A percentile compares a stretch with the other conserved stretches of the same genome.
Conservation (phyloP, 2,888 invertebrate genomes). For the Drosophila paramelanica region DNA sequence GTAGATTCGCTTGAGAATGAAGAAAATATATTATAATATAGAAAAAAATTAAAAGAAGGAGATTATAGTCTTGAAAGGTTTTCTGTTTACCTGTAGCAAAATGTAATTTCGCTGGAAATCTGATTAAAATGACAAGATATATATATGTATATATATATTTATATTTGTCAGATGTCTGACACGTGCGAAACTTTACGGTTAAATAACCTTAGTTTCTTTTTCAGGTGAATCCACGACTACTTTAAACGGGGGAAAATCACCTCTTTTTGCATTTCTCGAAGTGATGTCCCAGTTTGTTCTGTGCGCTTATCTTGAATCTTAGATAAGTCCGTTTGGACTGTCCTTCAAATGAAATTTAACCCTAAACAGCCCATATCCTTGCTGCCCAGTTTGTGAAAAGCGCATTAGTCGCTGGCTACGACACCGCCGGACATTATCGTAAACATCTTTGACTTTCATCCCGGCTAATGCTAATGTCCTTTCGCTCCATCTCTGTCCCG, state of each 20-base stretch:
- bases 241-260: conserved; percentile 1
- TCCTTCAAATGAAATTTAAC: conserved; percentile 36
- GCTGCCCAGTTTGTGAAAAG: conserved; percentile 35
- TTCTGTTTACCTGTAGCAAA: background rate
- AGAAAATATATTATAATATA: background rate
- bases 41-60: background rate
- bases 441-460: conserved; percentile 72
- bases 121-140: conserved; percentile 4
- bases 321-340: conserved; percentile 42
- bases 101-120: too few species aligned
- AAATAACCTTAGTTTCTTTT: background rate
- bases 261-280: conserved; percentile 3
- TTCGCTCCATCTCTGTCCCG: conserved; percentile 24
- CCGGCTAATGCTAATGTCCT: conserved; percentile 70
- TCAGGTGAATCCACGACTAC: background rate
- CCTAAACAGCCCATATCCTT: conserved; percentile 19
- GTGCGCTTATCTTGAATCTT: conserved; percentile 33
- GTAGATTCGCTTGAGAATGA: conserved; percentile 4
- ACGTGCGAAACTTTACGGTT: background rate
- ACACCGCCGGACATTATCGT: conserved; percentile 65
- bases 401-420: conserved; percentile 63
- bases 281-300: conserved; percentile 12
- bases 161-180: conserved; percentile 1
- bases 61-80: too few species aligned
- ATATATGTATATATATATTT: too few species aligned